Percentiles rank a stretch among this genome's conserved stretches.
Conservation (phyloP, 2,113 vertebrate genomes). For the Ivindomyrus marchei region DNA sequence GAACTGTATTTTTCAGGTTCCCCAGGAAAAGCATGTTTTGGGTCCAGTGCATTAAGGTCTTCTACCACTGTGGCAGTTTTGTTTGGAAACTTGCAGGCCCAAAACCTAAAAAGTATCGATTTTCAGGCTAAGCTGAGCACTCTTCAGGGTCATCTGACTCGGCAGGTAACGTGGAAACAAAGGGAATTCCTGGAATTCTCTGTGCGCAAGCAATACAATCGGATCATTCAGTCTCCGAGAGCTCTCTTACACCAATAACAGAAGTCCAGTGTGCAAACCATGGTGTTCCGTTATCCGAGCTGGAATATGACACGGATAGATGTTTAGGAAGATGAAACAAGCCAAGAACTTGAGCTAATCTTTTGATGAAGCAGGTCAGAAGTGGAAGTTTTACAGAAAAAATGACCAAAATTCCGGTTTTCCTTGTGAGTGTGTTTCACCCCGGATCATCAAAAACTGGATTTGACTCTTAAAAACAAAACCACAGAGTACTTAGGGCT, state of each 20-base stretch:
- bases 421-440: not conserved
- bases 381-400: not conserved
- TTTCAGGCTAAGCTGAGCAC: conserved; percentile 26
- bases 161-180: conserved; percentile 49
- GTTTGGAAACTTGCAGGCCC: conserved; percentile 15
- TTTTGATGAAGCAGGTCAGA: not conserved
- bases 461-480: not conserved
- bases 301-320: not conserved
- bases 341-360: not conserved
- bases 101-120: not conserved
- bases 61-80: not conserved
- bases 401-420: not conserved
- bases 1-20: not conserved
- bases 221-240: conserved; percentile 28
- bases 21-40: not conserved
- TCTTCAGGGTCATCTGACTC: conserved; percentile 45
- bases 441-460: not conserved
- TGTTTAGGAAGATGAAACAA: not conserved
- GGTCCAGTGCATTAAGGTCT: not conserved
- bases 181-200: conserved; percentile 49
- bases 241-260: not conserved
- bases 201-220: conserved; percentile 40
- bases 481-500: not conserved
- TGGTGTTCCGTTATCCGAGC: not conserved
- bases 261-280: conserved; percentile 28